Base-by-base conservation (phyloP, 2,113 vertebrate species). In the Anseranas semipalmata region DNA sequence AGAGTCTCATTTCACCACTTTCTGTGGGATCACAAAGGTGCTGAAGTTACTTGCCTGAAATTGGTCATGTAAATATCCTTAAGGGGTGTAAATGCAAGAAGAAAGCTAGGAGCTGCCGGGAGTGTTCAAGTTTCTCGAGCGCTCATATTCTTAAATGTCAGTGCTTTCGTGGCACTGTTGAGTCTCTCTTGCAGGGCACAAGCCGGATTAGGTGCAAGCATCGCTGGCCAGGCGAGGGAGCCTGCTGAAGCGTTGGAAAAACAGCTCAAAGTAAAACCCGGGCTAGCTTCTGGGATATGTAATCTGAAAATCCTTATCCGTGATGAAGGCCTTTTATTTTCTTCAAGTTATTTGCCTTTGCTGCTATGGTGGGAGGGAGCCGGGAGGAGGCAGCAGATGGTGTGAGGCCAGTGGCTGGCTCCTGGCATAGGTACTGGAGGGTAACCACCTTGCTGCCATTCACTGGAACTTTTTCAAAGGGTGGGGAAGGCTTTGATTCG, bases 391-490 rank as follows among this genome's bases (percentile, higher is more conserved):
- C 37, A 75, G 62, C 43, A 65, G 76, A 2, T 7, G 13, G 39
- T 30, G 17, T 12, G 33, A 59, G 76, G 75, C 76, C 86, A 84
- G 66, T 45, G 30, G 65, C 92, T 17, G 9, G 63, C 86, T 93
- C 35, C 87, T 89, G 87, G 16, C 9, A 2, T 11, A 66, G 83
- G 88, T 63, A 25, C 43, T 9, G 16, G 73, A 35, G 90, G 68
- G 58, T 35, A 28, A n/a, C 32, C 58, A n/a, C 62, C 37, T 89
- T 89, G 77, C 89, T 95, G 43, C 84, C 78, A 30, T 62, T 82
- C 63, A 5, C 18, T 74, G 73, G 86, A 60, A 78, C 8, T 45
- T 91, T 85, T 53, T 50, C 80, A 70, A 68, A 95, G 76, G 55
- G 62, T 6, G 0, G 50, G 43, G n/a, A 74, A 30, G 88, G 39